Base-by-base conservation (phyloP, 2,888 invertebrate genomes). In the Galerucella nymphaeae region DNA sequence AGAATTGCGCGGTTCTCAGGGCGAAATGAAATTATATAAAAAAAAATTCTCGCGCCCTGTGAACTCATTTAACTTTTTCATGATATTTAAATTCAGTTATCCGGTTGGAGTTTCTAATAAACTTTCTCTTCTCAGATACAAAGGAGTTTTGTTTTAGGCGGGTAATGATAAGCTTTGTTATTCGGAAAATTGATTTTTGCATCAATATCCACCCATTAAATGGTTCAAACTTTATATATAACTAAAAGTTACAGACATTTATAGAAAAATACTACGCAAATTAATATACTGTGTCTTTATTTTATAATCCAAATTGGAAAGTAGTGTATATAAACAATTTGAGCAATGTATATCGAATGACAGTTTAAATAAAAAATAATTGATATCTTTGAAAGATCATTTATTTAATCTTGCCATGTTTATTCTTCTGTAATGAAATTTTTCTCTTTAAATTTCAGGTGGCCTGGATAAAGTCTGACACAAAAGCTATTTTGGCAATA, bases 381-480 rank as follows among this genome's bases (percentile, higher is more conserved):
- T n/a, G 14, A 14, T 61, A 13, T 61, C 61, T 16, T 11, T 41
- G 42, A 16, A 62, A 62, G 11, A 18, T 14, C 4, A 11, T 13
- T n/a, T 30, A 10, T 62, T 62, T 53, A 53, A 50, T 16, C 48
- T 23, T n/a, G 53, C 38, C 20, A 65, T 50, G 65, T 55, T 58
- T 16, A 62, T 42, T 66, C 38, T 73, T 23, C 18, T 41, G 48
- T 63, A 73, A 67, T 73, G 45, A 66, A 38, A 71, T 20, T 53
- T 66, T 73, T 53, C 66, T 68, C 55, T 73, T 76, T 83, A 76
- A 78, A 76, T 84, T 88, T 84, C 88, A 96, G 96, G 95, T 96
- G 82, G 96, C 96, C 82, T 96, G 96, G 96, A 95, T 96, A 86
- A 96, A 96, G 87, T 94, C 95, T 57, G 96, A 96, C 87, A 93